Evolutionary conservation across 2,113 vertebrate genomes (phyloP).

Genomic region (Gopherus flavomarginatus): DNA sequence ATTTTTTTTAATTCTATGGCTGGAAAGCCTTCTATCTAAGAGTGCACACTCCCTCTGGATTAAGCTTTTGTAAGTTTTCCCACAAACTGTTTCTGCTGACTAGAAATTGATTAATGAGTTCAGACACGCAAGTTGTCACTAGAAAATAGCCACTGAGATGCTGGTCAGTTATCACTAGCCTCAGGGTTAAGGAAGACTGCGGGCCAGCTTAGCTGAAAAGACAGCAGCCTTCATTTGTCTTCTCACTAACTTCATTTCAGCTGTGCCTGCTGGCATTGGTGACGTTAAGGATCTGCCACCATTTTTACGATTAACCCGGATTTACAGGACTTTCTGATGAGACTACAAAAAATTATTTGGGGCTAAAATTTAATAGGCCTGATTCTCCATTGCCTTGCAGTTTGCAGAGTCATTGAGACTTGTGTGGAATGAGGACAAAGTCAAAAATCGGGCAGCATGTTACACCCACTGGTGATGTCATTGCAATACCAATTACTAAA

Average conservation of each 20-base stretch:
- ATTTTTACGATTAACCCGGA: conserved; percentile 26
- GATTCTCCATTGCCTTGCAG: background rate
- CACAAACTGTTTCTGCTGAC: conserved; percentile 62
- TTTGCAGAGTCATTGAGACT: background rate
- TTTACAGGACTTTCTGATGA: background rate
- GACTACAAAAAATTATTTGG: background rate
- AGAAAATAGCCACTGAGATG: conserved; percentile 69
- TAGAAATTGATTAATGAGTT: conserved; percentile 75
- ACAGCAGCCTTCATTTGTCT: conserved; percentile 56
- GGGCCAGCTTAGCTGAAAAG: background rate
- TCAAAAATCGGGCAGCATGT: background rate
- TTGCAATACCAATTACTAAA: background rate
- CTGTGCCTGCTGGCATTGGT: conserved; percentile 9
- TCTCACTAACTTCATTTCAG: conserved; percentile 40
- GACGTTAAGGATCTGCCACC: conserved; percentile 19
- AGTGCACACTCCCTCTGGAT: conserved; percentile 46
- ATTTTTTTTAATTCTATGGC: conserved; percentile 61
- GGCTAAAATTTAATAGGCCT: background rate
- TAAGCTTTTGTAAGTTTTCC: conserved; percentile 76
- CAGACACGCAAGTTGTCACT: conserved; percentile 64
- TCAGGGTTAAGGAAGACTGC: conserved; percentile 56
- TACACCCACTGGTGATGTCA: background rate
- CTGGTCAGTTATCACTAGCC: conserved; percentile 48
- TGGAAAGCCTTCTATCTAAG: conserved; percentile 73
- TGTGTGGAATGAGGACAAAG: background rate